Conservation (phyloP, 2,113 vertebrate genomes). For the Axis porcinus region DNA sequence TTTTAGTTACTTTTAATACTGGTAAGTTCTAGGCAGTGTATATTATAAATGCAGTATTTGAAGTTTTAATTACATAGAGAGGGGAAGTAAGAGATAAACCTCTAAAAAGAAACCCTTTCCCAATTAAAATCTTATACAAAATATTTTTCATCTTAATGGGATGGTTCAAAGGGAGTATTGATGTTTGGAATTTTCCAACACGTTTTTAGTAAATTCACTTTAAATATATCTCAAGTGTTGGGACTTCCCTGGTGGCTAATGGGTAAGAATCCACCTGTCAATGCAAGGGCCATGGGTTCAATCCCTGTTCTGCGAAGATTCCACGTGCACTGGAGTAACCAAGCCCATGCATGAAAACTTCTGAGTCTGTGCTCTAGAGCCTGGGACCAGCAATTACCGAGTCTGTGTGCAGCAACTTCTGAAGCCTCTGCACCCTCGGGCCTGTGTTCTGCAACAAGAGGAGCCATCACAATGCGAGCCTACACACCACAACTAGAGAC, state of each 20-base stretch:
- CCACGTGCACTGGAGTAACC: neutral
- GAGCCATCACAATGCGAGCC: neutral
- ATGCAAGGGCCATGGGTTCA: neutral
- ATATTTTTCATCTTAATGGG: neutral
- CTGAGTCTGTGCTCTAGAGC: neutral
- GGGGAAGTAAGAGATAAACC: neutral
- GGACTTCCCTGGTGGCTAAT: neutral
- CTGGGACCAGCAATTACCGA: neutral
- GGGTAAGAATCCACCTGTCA: neutral
- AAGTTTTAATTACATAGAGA: neutral
- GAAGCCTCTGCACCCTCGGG: neutral
- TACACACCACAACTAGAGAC: neutral
- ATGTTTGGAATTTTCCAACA: constrained; percentile 12
- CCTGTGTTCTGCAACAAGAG: neutral
- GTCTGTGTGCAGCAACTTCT: neutral
- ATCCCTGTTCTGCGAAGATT: neutral
- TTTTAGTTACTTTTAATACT: neutral
- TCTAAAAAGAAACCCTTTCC: neutral
- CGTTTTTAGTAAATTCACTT: neutral
- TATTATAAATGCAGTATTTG: neutral
- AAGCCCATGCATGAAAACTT: neutral
- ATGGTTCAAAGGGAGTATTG: neutral
- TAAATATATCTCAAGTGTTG: neutral
- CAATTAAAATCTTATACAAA: neutral
- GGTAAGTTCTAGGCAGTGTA: neutral